Evolutionary conservation across 1,140 invertebrate species (phyloP), one percentile per base, ranked within the genome.

Genomic region (Caenorhabditis tropicalis): DNA sequence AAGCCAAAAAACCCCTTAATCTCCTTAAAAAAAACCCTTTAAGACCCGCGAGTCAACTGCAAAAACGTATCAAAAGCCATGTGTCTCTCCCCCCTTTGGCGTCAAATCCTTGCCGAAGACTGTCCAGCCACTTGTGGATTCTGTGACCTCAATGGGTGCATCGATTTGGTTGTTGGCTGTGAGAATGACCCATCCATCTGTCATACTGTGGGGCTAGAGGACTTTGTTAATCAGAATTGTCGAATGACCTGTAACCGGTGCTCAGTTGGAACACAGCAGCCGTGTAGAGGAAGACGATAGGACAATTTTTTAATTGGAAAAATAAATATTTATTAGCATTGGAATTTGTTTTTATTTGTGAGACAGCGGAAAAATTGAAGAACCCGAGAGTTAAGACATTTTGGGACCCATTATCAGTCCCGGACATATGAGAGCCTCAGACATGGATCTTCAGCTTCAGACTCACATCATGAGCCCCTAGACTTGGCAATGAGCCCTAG

Each of bases 141-240:
- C 39, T 74, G 65, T 46, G 65, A 74, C 7, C 33, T 74, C 0
- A 46, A 46, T 39, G 65, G 65, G n/a, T 74, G 65, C 65, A 74
- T 74, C 33, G 65, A 74, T 19, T 6, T 24, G 19, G 65, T 46
- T 74, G 31, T 39, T 46, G 65, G 39, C 0, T 74, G 65, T 74
- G 33, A 36, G n/a, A 74, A 46, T 19, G 33, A 74, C 10, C 33
- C 65, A 39, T 21, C 33, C 5, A 74, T 74, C 12, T 74, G 65
- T 39, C 19, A 39, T 46, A 74, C 65, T 1, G 9, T 19, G 2
- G 65, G 65, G n/a, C 5, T 74, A 19, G 65, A 74, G 21, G 9
- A 36, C 4, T 74, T 74, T 74, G 65, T 74, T 31, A 56, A 56
- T 56, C 21, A 24, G 24, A 56, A 56, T 27, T 56, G 53, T 27